phyloP scores from a whole-genome alignment of 2,113 vertebrate species.

The Laticauda laticaudata region DNA sequence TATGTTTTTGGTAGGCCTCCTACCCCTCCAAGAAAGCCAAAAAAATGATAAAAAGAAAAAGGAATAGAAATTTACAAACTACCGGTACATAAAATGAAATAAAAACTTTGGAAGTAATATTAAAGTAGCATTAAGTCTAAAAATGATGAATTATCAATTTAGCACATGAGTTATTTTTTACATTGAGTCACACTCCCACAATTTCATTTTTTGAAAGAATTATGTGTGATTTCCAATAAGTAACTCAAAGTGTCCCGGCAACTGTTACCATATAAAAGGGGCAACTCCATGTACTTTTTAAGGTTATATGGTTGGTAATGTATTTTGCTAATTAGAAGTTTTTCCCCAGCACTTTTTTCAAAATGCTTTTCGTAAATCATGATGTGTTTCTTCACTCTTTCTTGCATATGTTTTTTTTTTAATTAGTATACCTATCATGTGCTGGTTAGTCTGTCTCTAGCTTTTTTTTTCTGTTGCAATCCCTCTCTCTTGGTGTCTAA shows the following conservation, averaged over 20 bases:
- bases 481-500: background rate
- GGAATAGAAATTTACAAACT: background rate
- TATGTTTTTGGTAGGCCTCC: background rate
- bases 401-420: background rate
- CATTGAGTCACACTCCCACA: background rate
- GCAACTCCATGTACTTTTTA: background rate
- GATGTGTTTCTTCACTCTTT: background rate
- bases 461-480: background rate
- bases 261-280: background rate
- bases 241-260: background rate
- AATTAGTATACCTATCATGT: background rate
- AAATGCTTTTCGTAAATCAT: background rate
- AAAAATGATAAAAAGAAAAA: background rate
- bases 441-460: background rate
- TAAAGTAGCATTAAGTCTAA: background rate
- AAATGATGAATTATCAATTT: background rate
- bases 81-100: background rate
- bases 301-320: background rate
- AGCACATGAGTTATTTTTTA: background rate
- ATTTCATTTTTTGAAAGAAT: background rate
- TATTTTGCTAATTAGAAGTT: background rate
- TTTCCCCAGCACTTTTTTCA: background rate
- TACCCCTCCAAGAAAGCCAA: background rate
- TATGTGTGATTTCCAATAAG: background rate
- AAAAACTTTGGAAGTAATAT: background rate